Percentiles rank a stretch among this genome's conserved stretches.
These are phyloP conservation scores for Tortricodes alternella DNA, from an alignment of 2,888 invertebrate species.

Conservation along the genomic window DNA sequence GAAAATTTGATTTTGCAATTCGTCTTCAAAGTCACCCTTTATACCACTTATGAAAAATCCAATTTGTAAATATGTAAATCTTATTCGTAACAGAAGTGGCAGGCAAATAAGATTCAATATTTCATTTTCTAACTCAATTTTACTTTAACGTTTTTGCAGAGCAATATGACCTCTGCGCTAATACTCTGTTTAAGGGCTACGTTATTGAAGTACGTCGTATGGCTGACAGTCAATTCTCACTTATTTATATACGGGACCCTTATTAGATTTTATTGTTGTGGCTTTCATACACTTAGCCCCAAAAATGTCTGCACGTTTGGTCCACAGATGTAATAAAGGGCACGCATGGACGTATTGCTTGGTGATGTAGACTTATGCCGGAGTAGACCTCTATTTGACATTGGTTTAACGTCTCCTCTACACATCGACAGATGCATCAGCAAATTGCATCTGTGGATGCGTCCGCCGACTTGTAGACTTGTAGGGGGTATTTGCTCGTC, in stretches of 20 bases:
- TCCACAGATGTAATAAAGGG: background rate
- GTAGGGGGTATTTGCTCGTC: too few species aligned
- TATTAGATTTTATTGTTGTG: constrained; percentile 31
- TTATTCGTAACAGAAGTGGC: too few species aligned
- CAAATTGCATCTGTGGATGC: too few species aligned
- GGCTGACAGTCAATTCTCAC: constrained; percentile 29
- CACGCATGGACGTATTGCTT: background rate
- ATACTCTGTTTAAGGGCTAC: constrained; percentile 13
- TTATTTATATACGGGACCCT: constrained; percentile 27
- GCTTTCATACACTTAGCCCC: constrained; percentile 25
- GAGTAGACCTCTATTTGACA: too few species aligned
- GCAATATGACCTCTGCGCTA: constrained; percentile 1
- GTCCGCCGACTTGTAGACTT: too few species aligned
- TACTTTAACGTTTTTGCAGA: background rate
- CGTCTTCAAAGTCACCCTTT: too few species aligned
- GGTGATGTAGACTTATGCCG: too few species aligned
- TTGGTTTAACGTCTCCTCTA: too few species aligned
- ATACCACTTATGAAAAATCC: too few species aligned
- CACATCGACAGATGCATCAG: too few species aligned
- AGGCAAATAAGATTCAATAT: background rate
- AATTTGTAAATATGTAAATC: too few species aligned
- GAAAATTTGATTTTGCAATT: too few species aligned
- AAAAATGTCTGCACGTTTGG: constrained; percentile 9
- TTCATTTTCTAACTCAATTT: background rate
- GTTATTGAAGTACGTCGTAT: constrained; percentile 21